These are phyloP conservation scores for Nymphicus hollandicus DNA, from an alignment of 2,113 vertebrate species.

Conservation along the genomic window DNA sequence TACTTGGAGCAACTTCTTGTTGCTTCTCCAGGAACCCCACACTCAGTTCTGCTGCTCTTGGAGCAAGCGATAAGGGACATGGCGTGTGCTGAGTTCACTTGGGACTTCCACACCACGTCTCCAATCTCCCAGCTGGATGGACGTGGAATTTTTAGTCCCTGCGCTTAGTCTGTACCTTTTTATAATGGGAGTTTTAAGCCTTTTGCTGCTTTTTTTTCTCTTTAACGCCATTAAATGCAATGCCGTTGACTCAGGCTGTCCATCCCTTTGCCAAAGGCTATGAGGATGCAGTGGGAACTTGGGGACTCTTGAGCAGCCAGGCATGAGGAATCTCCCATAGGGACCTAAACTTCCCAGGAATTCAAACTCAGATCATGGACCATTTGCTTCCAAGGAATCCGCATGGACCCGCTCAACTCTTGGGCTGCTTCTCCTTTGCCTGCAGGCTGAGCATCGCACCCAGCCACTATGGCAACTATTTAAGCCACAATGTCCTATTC, in stretches of 20 bases:
- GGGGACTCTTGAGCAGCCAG: not conserved
- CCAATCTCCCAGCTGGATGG: not conserved
- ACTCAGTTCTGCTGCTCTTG: not conserved
- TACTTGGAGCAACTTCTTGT: not conserved
- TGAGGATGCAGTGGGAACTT: not conserved
- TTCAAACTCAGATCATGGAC: not conserved
- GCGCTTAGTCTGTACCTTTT: not conserved
- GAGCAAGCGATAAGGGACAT: not conserved
- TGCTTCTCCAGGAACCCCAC: not conserved
- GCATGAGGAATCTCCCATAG: not conserved
- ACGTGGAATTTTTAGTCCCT: fast-evolving
- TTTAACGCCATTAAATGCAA: not conserved
- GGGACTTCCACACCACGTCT: not conserved
- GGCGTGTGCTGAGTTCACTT: fast-evolving
- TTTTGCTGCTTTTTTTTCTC: not conserved
- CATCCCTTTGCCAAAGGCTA: not conserved
- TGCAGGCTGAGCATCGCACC: not conserved
- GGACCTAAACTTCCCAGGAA: not conserved
- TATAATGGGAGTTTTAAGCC: not conserved
- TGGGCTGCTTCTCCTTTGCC: not conserved
- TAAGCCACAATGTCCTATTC: not conserved
- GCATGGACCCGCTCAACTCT: fast-evolving
- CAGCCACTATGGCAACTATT: not conserved
- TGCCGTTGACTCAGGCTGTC: not conserved
- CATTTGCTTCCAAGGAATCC: not conserved